These are phyloP conservation scores for Dinomys branickii DNA, from an alignment of 2,113 vertebrate species.

Conservation along the genomic window DNA sequence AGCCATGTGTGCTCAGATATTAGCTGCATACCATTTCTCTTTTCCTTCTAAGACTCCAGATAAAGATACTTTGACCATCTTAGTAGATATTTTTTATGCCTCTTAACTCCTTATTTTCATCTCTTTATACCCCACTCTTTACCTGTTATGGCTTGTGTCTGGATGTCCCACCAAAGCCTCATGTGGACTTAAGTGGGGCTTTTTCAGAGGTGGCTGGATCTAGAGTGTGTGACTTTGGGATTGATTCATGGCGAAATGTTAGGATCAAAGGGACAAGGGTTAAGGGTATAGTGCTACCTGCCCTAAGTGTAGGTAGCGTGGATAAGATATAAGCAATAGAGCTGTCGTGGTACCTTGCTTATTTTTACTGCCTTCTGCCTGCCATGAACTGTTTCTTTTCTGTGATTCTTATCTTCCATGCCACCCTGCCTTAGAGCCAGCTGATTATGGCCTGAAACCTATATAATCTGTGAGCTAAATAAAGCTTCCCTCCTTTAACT, in stretches of 20 bases:
- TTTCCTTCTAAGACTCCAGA: slow-evolving; percentile 19
- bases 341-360: neutral
- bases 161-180: too few species aligned
- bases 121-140: neutral
- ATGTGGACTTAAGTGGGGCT: too few species aligned
- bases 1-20: neutral
- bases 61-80: neutral
- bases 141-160: too few species aligned
- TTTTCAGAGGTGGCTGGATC: too few species aligned
- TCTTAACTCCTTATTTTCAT: neutral
- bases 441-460: neutral
- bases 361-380: neutral
- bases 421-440: neutral
- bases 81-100: neutral
- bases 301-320: too few species aligned
- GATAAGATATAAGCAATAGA: neutral
- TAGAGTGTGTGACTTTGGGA: too few species aligned
- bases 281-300: too few species aligned
- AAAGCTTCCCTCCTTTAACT: neutral
- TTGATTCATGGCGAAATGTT: too few species aligned
- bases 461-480: neutral
- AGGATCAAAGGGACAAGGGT: too few species aligned
- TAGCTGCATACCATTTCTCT: neutral
- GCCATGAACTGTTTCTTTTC: neutral
- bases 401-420: neutral